Percentiles rank a stretch among this genome's conserved stretches.
Conservation (phyloP, 2,888 invertebrate species). For the Lochmaea crataegi region DNA sequence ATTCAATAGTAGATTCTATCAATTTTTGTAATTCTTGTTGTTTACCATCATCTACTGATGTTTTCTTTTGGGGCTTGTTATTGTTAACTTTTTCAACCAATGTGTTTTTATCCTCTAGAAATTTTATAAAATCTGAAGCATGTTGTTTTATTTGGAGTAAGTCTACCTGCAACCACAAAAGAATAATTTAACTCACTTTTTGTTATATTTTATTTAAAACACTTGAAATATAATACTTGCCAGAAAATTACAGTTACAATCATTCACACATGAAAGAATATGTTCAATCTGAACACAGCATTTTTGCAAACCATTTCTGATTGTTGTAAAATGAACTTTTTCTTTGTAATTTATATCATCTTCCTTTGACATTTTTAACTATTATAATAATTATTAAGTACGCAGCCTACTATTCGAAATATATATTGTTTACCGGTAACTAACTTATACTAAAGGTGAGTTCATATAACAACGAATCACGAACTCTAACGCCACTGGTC, state of each 20-base stretch:
- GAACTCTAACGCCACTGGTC: too few relatives aligned
- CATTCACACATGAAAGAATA: slow-evolving; percentile 31
- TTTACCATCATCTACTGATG: slow-evolving; percentile 20
- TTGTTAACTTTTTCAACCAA: slow-evolving; percentile 3
- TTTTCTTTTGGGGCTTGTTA: slow-evolving; percentile 7
- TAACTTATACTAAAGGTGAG: too few relatives aligned
- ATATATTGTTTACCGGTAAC: too few relatives aligned
- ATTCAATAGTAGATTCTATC: slow-evolving; percentile 48
- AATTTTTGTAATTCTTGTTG: slow-evolving; percentile 7
- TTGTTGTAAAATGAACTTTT: slow-evolving; percentile 20
- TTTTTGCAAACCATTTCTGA: slow-evolving; percentile 28
- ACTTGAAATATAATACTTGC: slow-evolving; percentile 4
- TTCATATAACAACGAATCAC: too few relatives aligned
- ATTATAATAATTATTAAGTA: too few relatives aligned
- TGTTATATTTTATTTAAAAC: too few relatives aligned
- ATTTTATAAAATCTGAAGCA: slow-evolving; percentile 21
- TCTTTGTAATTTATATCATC: too few relatives aligned
- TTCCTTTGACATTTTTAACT: too few relatives aligned
- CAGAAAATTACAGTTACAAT: slow-evolving; percentile 29
- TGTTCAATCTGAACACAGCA: slow-evolving; percentile 33
- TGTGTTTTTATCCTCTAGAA: slow-evolving; percentile 26
- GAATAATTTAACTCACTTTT: neutral
- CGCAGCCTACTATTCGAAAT: too few relatives aligned
- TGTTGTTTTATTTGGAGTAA: slow-evolving; percentile 37
- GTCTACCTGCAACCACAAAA: slow-evolving; percentile 32